phyloP scores from a whole-genome alignment of 2,797 vertebrate genomes.

The Lacerta viridis region DNA sequence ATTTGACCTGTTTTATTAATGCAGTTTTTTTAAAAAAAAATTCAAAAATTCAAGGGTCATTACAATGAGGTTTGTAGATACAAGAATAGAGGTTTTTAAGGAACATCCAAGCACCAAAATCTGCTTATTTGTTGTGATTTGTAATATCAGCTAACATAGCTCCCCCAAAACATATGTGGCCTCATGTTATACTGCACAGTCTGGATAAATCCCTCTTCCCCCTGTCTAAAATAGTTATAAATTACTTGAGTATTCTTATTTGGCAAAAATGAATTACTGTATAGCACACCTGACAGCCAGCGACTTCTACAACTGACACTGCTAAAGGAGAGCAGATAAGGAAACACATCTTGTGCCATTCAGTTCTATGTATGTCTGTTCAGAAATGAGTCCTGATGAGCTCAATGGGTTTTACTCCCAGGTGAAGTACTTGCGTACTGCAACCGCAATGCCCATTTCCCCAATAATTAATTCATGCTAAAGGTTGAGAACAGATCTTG shows the following conservation, averaged over 20 bases:
- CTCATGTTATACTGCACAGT: slow-evolving; percentile 25
- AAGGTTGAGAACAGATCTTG: slow-evolving; percentile 27
- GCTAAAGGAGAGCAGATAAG: not conserved
- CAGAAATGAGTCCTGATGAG: not conserved
- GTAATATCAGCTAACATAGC: not conserved
- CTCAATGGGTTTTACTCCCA: not conserved
- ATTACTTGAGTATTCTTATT: not conserved
- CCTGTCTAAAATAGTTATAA: not conserved
- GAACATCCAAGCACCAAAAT: slow-evolving; percentile 37
- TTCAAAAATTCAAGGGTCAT: not conserved
- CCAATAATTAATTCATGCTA: slow-evolving; percentile 30
- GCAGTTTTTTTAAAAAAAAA: not conserved
- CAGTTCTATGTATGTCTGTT: not conserved
- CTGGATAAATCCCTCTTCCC: not conserved
- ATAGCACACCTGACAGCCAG: not conserved
- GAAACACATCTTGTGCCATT: slow-evolving; percentile 7
- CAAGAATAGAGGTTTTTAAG: slow-evolving; percentile 31
- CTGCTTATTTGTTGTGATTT: not conserved
- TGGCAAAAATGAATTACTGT: not conserved
- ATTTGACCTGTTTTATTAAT: not conserved
- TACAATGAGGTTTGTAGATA: not conserved
- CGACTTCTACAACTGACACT: slow-evolving; percentile 1
- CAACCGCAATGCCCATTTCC: not conserved
- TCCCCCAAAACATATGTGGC: not conserved
- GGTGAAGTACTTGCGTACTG: not conserved